Percentiles rank a stretch among this genome's conserved stretches.
Evolutionary conservation across 2,113 vertebrate species (phyloP).

Genomic region (Calcarius ornatus): DNA sequence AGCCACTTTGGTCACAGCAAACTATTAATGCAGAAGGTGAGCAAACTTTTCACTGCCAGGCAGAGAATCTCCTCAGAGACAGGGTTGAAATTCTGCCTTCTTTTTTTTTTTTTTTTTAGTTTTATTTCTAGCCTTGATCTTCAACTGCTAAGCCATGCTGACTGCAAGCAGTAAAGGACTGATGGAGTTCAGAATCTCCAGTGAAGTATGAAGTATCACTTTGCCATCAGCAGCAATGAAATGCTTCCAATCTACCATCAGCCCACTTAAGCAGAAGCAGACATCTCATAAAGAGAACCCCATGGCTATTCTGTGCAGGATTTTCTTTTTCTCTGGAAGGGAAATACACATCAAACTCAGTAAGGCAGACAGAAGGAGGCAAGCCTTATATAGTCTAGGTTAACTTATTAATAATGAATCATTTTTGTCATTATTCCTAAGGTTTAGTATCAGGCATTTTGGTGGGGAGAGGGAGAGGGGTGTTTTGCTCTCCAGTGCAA

Average conservation of each 20-base stretch:
- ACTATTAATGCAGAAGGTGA: neutral
- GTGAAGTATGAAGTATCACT: conserved; percentile 1
- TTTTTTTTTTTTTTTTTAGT: neutral
- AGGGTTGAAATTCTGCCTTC: neutral
- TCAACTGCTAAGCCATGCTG: neutral
- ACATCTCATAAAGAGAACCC: neutral
- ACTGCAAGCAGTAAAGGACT: neutral
- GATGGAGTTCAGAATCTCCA: neutral
- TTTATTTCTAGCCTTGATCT: neutral
- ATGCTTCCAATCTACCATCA: neutral
- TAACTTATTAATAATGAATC: conserved; percentile 6
- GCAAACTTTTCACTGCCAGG: neutral
- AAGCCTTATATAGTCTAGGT: neutral
- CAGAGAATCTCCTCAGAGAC: neutral
- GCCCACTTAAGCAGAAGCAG: conserved; percentile 5
- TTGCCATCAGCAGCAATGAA: conserved; percentile 34
- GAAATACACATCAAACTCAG: conserved; percentile 12
- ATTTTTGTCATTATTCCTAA: neutral
- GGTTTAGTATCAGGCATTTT: neutral
- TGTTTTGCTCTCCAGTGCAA: neutral
- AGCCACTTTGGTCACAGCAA: neutral
- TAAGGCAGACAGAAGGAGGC: conserved; percentile 3
- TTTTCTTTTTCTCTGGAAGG: neutral
- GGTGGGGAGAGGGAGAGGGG: fast-evolving
- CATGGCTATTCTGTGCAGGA: neutral